phyloP scores from a whole-genome alignment of 2,113 vertebrate species.

The Scolopax mira region DNA sequence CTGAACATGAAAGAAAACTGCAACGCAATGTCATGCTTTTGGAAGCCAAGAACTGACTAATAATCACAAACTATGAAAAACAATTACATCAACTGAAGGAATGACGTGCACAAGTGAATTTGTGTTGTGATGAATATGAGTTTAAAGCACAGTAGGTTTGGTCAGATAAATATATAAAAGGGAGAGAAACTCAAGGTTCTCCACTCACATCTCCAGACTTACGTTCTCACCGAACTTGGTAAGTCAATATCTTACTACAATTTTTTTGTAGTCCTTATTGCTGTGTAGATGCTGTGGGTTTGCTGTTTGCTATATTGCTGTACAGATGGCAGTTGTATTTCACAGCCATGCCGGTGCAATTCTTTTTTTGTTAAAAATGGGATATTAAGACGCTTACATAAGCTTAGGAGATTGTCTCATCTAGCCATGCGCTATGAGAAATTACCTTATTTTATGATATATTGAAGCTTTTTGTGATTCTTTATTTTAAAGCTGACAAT shows the following conservation, averaged over 20 bases:
- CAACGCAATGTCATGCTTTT: not conserved
- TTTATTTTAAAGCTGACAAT: not conserved
- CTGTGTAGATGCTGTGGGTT: not conserved
- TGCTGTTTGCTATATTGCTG: rapidly evolving
- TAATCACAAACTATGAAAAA: not conserved
- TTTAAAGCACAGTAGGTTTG: not conserved
- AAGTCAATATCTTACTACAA: not conserved
- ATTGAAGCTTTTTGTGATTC: not conserved
- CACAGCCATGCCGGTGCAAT: rapidly evolving
- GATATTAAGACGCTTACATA: rapidly evolving
- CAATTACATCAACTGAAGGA: not conserved
- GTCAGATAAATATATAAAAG: conserved; percentile 27
- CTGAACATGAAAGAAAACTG: conserved; percentile 41
- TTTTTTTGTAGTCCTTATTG: too few relatives aligned
- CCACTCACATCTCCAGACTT: not conserved
- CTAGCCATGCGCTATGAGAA: not conserved
- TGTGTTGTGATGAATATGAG: not conserved
- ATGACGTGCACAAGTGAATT: not conserved
- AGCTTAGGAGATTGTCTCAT: not conserved
- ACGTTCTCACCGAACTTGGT: not conserved
- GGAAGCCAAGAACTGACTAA: conserved; percentile 50
- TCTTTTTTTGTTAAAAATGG: not conserved
- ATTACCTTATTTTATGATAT: too few relatives aligned
- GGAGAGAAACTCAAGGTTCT: not conserved
- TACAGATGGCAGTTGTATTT: rapidly evolving